These are phyloP conservation scores for Lampropteryx suffumata DNA, from an alignment of 2,888 invertebrate genomes.

Conservation along the genomic window DNA sequence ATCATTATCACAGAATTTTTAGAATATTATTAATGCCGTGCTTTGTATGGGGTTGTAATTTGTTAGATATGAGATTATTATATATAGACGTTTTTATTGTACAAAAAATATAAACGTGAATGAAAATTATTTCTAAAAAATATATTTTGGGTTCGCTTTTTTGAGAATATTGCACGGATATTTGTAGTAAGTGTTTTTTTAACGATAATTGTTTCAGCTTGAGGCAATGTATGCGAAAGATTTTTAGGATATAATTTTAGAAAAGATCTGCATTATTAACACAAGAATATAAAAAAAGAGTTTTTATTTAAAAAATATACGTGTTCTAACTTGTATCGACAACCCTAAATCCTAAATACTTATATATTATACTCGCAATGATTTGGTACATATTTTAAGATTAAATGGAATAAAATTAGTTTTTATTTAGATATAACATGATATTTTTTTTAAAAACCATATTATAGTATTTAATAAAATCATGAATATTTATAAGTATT, in stretches of 20 bases:
- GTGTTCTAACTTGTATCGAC: slow-evolving; percentile 15
- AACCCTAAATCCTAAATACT: slow-evolving; percentile 20
- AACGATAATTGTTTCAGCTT: slow-evolving; percentile 22
- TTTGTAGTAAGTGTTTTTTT: slow-evolving; percentile 19
- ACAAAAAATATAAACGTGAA: slow-evolving; percentile 48
- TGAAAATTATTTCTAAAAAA: slow-evolving; percentile 55
- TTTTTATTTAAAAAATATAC: not conserved
- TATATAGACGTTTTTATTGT: slow-evolving; percentile 44
- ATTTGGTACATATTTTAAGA: no score
- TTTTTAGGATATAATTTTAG: slow-evolving; percentile 1
- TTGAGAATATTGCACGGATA: no score
- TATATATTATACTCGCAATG: no score
- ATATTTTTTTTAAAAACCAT: not conserved
- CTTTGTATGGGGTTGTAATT: slow-evolving; percentile 1
- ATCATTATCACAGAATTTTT: no score
- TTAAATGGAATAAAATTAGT: no score
- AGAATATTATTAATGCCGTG: not conserved
- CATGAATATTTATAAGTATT: not conserved
- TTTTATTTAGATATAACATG: no score
- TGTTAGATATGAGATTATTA: not conserved
- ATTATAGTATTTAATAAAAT: slow-evolving; percentile 12
- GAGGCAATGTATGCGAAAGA: slow-evolving; percentile 39
- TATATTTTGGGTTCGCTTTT: slow-evolving; percentile 60
- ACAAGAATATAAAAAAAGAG: no score
- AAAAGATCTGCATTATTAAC: no score